A percentile compares a stretch with the other conserved stretches of the same genome.
These are phyloP conservation scores for Orthonychiurus folsomi DNA, from an alignment of 2,888 invertebrate genomes.

Conservation along the genomic window DNA sequence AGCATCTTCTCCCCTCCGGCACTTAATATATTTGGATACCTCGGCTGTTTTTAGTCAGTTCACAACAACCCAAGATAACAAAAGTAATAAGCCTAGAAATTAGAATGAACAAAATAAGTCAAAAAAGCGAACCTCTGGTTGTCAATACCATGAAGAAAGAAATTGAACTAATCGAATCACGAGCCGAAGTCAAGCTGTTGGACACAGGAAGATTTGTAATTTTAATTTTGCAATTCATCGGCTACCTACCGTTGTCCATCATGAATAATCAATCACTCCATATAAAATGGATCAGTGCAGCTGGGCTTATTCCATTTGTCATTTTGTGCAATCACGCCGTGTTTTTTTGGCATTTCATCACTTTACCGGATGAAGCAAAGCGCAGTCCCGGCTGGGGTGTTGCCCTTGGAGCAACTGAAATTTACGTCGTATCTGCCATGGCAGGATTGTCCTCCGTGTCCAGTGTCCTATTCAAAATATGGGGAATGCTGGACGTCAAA, in stretches of 20 bases:
- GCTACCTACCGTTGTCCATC: not conserved
- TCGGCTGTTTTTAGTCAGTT: no score
- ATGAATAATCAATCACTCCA: not conserved
- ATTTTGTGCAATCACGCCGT: not conserved
- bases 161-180: no score
- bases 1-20: no score
- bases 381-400: not conserved
- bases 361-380: not conserved
- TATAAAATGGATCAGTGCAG: not conserved
- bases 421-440: not conserved
- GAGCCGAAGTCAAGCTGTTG: not conserved
- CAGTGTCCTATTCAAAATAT: not conserved
- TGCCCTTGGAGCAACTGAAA: not conserved
- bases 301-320: not conserved
- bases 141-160: no score
- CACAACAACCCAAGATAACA: no score
- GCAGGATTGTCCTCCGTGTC: not conserved
- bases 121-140: no score
- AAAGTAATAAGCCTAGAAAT: no score
- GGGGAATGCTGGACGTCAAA: not conserved
- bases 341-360: not conserved
- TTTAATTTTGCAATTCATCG: not conserved
- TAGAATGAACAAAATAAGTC: no score
- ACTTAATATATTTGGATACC: no score
- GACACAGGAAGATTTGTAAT: not conserved